phyloP scores from a whole-genome alignment of 2,797 vertebrate species.

The Schizothorax lantsangensis region DNA sequence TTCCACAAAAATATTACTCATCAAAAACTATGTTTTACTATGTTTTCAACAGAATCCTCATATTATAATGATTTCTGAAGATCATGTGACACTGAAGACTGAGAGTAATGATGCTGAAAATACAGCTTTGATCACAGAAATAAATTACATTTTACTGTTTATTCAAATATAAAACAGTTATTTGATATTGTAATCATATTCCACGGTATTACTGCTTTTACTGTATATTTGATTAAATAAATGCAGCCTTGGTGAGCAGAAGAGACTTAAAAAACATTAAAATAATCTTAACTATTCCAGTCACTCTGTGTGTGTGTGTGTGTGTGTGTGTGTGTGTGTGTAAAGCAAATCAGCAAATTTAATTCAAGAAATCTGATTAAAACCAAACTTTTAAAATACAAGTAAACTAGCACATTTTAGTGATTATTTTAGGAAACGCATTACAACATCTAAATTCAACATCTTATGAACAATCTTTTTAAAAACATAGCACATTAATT shows the following conservation, averaged over 20 bases:
- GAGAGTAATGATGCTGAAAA: not conserved
- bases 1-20: not conserved
- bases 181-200: not conserved
- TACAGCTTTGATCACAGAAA: not conserved
- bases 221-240: not conserved
- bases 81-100: not conserved
- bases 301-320: no score
- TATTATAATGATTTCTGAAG: not conserved
- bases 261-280: not conserved
- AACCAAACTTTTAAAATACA: not conserved
- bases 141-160: not conserved
- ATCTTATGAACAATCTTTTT: not conserved
- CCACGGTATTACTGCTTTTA: not conserved
- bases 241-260: not conserved
- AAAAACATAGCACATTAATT: not conserved
- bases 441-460: not conserved
- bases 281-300: no score
- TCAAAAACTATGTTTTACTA: not conserved
- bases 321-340: no score
- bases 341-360: no score
- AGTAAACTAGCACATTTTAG: not conserved
- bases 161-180: not conserved
- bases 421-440: not conserved
- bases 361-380: not conserved
- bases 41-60: not conserved